Conservation (phyloP, 2,797 vertebrate species). For the Poecilia velifera region DNA sequence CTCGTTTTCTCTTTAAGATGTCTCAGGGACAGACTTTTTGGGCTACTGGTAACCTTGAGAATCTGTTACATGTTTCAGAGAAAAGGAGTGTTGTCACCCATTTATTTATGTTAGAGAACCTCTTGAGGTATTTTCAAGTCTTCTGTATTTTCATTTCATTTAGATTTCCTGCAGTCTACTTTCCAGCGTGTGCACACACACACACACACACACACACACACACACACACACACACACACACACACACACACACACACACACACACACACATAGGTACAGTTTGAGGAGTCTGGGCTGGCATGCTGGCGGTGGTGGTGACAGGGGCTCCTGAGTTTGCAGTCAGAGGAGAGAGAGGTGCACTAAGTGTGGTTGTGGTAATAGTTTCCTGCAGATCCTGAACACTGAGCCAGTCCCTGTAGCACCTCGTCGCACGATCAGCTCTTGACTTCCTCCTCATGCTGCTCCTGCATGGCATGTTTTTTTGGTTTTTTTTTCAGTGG, state of each 20-base stretch:
- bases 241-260: too few species aligned
- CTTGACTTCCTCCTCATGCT: slow-evolving; percentile 62
- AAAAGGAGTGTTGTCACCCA: slow-evolving; percentile 46
- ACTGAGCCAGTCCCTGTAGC: slow-evolving; percentile 84
- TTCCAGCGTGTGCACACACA: slow-evolving; percentile 8
- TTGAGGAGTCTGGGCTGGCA: slow-evolving; percentile 57
- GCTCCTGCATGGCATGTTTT: slow-evolving; percentile 62
- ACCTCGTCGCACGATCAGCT: slow-evolving; percentile 61
- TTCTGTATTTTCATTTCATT: slow-evolving; percentile 31
- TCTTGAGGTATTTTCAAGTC: slow-evolving; percentile 18
- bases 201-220: too few species aligned
- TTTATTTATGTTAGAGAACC: slow-evolving; percentile 36
- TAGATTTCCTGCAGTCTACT: slow-evolving; percentile 29
- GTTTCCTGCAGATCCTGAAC: slow-evolving; percentile 87
- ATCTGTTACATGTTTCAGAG: slow-evolving; percentile 61
- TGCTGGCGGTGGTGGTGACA: slow-evolving; percentile 55
- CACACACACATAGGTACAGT: slow-evolving; percentile 60
- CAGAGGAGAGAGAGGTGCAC: slow-evolving; percentile 70
- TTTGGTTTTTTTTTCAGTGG: slow-evolving; percentile 51
- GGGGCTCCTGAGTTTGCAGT: slow-evolving; percentile 72
- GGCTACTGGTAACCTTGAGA: slow-evolving; percentile 78
- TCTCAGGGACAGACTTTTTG: slow-evolving; percentile 77
- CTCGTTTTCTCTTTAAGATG: slow-evolving; percentile 55
- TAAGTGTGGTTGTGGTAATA: slow-evolving; percentile 76
- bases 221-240: slow-evolving; percentile 17